A percentile compares a stretch with the other conserved stretches of the same genome.
phyloP scores from a whole-genome alignment of 2,113 vertebrate species.

The Tachuris rubrigastra region DNA sequence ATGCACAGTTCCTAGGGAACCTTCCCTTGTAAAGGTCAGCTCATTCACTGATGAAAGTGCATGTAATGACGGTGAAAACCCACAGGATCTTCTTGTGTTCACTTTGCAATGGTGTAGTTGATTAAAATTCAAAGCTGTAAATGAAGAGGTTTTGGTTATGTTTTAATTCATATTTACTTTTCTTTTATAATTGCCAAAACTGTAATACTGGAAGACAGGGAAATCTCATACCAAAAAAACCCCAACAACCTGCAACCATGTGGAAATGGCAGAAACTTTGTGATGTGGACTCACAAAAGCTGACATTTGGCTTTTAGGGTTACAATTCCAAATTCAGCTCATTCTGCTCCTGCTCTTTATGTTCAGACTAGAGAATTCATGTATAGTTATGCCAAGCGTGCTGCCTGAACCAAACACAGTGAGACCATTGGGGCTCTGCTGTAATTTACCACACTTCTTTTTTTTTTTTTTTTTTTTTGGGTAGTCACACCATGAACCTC shows the following conservation, averaged over 20 bases:
- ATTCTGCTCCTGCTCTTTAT: background rate
- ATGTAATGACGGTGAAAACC: background rate
- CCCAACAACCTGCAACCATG: background rate
- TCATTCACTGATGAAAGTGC: background rate
- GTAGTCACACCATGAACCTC: background rate
- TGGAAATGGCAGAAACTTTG: background rate
- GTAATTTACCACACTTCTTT: background rate
- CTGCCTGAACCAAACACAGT: background rate
- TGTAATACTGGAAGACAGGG: background rate
- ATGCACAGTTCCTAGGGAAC: background rate
- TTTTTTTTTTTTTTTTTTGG: accelerated
- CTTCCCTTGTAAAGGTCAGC: constrained; percentile 9
- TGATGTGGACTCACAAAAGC: background rate
- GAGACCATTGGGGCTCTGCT: background rate
- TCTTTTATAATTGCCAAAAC: background rate
- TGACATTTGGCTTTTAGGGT: background rate
- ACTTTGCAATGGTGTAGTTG: background rate
- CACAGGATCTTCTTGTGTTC: background rate
- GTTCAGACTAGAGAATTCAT: background rate
- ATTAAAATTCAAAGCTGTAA: background rate
- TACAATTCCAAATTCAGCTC: background rate
- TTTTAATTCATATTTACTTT: background rate
- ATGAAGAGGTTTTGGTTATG: background rate
- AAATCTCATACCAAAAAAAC: background rate
- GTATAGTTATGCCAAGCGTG: background rate